Evolutionary conservation across 2,797 vertebrate genomes (phyloP), one percentile per base, ranked within the genome.

Genomic region (Lateolabrax maculatus): DNA sequence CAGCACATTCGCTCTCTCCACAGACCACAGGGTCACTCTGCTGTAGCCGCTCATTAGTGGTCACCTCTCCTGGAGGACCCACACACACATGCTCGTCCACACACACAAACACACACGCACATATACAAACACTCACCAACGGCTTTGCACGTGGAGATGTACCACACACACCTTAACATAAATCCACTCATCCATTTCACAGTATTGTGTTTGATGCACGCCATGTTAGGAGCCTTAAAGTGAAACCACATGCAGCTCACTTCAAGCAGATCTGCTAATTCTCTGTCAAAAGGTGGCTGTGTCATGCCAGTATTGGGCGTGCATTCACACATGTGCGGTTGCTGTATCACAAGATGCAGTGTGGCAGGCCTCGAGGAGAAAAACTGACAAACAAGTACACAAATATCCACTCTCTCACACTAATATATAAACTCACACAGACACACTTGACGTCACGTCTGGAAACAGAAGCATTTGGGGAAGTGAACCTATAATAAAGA

Each of bases 11-110:
- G 75, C 87, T 85, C 66, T 69, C 55, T 91, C 87, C 90, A 41
- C 89, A 90, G 91, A 94, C 93, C 93, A 76, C 93, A 82, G 89
- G 95, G 93, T 94, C 95, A 95, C 91, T 90, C 86, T 89, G 92
- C 90, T 91, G 87, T 87, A 96, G 95, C 77, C 23, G 92, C 94
- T 94, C 90, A 95, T 95, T 95, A 96, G 93, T 81, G 87, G 94
- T 95, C 90, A 91, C 84, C 75, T 93, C 89, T 93, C 78, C 88
- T 86, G 91, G 72, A 81, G 71, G 68, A 88, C 60, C 72, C 71
- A 81, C 78, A 84, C 66, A 57, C 64, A 71, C 51, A 57, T n/a
- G 62, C 64, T 55, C 34, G 23, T 12, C 60, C 53, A 55, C 34
- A 73, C 43, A 66, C 48, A 57, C 44, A 63, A 49, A 27, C 66